Evolutionary conservation across 2,113 vertebrate genomes (phyloP), one percentile per base, ranked within the genome.

Genomic region (Puntigrus tetrazona): DNA sequence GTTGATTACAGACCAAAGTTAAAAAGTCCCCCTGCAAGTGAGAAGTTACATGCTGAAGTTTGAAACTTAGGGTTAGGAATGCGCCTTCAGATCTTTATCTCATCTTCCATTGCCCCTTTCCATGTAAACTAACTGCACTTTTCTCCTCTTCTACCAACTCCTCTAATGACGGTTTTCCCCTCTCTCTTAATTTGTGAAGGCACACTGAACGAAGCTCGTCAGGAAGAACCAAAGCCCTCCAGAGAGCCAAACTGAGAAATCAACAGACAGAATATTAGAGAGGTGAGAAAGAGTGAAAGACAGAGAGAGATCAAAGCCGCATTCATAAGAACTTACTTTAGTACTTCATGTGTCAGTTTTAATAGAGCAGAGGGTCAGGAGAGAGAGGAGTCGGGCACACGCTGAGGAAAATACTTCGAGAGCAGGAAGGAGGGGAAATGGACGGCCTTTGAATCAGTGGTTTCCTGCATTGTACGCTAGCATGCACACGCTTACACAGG

Each of bases 381-480:
- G 11, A 83, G 11, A 79, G 20, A 74, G 18, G n/a, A 16, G 34
- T 13, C 25, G 10, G 38, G 47, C 36, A 59, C n/a, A 45, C 14
- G 29, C 18, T 10, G 27, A 47, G 16, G 36, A 74, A 70, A 45
- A 65, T 52, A 34, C 18, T 82, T 27, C 1, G 61, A 87, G 72
- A 69, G 61, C 41, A 82, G 76, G 76, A 85, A 92, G 91, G 91
- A 92, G 92, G 88, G 90, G 88, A 88, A 87, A 89, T 82, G 85
- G 73, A 83, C 36, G 25, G 82, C 86, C 83, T 87, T 89, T 79
- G 87, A 90, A 91, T 87, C 86, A 85, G 88, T 88, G 88, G 91
- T 89, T 92, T 94, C 91, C 93, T 93, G 74, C 43, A 2, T 67
- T 13, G 38, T 59, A n/a, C 34, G 57, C 10, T 43, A 47, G 52